Percentiles rank a stretch among this genome's conserved stretches.
These are phyloP conservation scores for Falco cherrug DNA, from an alignment of 2,797 vertebrate species.

Conservation along the genomic window DNA sequence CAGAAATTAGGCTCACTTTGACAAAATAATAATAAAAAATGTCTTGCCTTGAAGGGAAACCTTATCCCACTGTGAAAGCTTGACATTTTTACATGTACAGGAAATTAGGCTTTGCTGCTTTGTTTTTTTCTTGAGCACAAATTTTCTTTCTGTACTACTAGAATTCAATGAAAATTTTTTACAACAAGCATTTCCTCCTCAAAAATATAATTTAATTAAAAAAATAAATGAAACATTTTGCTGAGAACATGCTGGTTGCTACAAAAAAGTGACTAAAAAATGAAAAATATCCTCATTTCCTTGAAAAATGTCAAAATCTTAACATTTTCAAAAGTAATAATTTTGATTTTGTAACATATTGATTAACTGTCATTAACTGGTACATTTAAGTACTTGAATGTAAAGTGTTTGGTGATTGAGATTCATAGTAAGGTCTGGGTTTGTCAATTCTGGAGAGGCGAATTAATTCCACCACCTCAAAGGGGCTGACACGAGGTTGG, in stretches of 20 bases:
- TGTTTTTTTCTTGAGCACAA: not conserved
- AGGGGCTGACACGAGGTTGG: fast-evolving
- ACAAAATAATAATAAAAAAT: not conserved
- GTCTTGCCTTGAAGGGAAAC: not conserved
- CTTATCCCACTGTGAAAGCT: not conserved
- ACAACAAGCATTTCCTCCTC: not conserved
- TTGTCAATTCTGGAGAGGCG: not conserved
- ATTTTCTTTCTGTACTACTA: not conserved
- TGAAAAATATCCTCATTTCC: not conserved
- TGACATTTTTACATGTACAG: not conserved
- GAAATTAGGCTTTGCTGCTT: not conserved
- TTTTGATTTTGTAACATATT: not conserved
- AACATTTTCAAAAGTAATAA: not conserved
- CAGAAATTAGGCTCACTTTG: not conserved
- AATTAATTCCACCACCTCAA: not conserved
- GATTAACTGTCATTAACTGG: not conserved
- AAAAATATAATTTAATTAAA: not conserved
- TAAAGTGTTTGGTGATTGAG: not conserved
- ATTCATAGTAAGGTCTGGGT: not conserved
- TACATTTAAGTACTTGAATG: not conserved
- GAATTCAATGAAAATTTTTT: not conserved
- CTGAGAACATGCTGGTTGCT: not conserved
- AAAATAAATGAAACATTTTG: not conserved
- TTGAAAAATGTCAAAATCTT: not conserved
- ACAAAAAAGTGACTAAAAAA: too few species aligned